phyloP scores from a whole-genome alignment of 2,888 invertebrate species.

The Linyphia triangularis region DNA sequence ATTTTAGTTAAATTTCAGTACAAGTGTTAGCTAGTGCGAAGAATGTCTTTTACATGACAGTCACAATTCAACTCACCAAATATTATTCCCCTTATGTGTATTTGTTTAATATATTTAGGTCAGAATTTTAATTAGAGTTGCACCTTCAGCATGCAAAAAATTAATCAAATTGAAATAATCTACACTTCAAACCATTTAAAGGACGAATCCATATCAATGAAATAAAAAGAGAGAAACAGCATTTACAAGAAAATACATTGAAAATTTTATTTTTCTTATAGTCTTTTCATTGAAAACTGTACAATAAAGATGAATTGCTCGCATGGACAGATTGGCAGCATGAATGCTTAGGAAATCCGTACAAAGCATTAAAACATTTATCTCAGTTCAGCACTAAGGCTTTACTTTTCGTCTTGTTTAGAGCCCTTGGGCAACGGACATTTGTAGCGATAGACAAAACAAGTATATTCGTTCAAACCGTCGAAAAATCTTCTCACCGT shows the following conservation, averaged over 20 bases:
- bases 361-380: not conserved
- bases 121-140: no score
- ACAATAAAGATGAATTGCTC: conserved; percentile 31
- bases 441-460: not conserved
- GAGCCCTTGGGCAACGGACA: not conserved
- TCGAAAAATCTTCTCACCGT: no score
- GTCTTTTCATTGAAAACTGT: conserved; percentile 24
- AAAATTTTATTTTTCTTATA: conserved; percentile 37
- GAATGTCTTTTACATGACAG: no score
- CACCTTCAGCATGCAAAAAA: no score
- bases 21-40: no score
- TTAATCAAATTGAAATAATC: no score
- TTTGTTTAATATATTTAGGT: no score
- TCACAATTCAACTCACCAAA: no score
- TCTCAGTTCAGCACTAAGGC: not conserved
- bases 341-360: not conserved
- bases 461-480: not conserved
- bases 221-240: not conserved
- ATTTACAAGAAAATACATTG: conserved; percentile 51
- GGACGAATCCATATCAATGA: no score
- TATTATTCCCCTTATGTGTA: no score
- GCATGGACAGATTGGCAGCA: conserved; percentile 35
- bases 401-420: not conserved
- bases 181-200: no score
- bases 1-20: no score